Percentiles rank a stretch among this genome's conserved stretches.
These are phyloP conservation scores for Bursaphelenchus okinawaensis DNA, from an alignment of 2,888 invertebrate genomes.

Conservation along the genomic window DNA sequence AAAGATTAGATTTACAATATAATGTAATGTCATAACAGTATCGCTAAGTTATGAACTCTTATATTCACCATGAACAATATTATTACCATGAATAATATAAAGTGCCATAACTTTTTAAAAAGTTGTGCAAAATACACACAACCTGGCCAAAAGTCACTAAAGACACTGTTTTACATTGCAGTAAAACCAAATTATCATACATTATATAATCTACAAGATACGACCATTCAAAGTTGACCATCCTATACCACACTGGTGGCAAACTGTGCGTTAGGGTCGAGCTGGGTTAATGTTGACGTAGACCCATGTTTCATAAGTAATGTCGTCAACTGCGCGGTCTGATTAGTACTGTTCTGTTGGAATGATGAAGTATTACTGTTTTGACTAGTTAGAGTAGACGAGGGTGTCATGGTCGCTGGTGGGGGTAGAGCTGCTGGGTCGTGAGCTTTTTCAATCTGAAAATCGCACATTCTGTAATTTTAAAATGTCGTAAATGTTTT, in stretches of 20 bases:
- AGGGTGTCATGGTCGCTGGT: conserved; percentile 6
- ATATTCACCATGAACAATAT: too few relatives aligned
- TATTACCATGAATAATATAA: too few relatives aligned
- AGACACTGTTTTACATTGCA: too few relatives aligned
- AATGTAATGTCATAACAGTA: not conserved
- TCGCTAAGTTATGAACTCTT: too few relatives aligned
- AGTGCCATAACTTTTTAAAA: too few relatives aligned
- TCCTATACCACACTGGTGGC: conserved; percentile 12
- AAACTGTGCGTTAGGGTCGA: conserved; percentile 1
- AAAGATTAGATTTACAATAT: too few relatives aligned
- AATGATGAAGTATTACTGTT: conserved; percentile 3
- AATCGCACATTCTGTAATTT: not conserved
- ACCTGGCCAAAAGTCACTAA: too few relatives aligned
- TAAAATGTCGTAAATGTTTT: not conserved
- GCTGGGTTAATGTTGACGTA: conserved; percentile 2
- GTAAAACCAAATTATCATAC: too few relatives aligned
- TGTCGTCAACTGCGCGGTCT: not conserved
- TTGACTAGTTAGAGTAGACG: conserved; percentile 12
- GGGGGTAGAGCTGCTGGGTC: not conserved
- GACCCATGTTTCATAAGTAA: conserved; percentile 4
- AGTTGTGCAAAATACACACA: too few relatives aligned
- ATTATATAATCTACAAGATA: too few relatives aligned
- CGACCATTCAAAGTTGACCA: too few relatives aligned
- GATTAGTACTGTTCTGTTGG: not conserved
- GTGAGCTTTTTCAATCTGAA: conserved; percentile 1